phyloP scores from a whole-genome alignment of 1,140 invertebrate genomes.

The Eueides isabella region DNA sequence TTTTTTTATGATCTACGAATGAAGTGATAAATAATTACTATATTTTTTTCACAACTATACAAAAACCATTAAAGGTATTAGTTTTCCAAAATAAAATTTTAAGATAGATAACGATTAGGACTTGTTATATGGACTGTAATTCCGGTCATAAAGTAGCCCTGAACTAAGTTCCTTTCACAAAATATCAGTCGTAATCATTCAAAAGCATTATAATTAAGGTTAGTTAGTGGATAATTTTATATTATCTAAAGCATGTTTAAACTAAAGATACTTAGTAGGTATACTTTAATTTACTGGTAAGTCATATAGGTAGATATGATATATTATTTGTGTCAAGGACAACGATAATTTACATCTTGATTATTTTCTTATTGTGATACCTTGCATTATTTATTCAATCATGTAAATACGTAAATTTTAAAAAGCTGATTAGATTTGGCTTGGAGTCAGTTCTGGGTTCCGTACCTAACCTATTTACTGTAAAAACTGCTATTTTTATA shows the following conservation, averaged over 20 bases:
- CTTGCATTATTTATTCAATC: background rate
- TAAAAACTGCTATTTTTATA: no score
- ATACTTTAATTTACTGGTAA: background rate
- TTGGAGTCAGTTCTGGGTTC: no score
- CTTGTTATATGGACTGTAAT: slow-evolving; percentile 2
- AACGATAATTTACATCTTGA: background rate
- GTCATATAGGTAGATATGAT: no score
- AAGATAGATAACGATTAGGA: background rate
- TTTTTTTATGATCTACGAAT: no score
- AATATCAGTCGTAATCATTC: slow-evolving; percentile 24
- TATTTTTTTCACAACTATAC: no score
- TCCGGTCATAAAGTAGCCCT: slow-evolving; percentile 26
- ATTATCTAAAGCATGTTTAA: background rate
- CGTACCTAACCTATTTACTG: no score
- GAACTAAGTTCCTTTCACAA: slow-evolving; percentile 35
- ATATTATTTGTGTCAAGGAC: slow-evolving; percentile 2
- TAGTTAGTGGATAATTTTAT: background rate
- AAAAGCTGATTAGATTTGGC: no score
- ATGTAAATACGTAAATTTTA: background rate
- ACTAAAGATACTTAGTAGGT: background rate
- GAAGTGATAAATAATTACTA: no score
- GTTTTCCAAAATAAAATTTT: background rate
- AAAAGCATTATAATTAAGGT: slow-evolving; percentile 2
- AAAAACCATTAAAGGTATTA: no score
- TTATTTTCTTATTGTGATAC: background rate